Evolutionary conservation across 35 echinoderm and acorn worm species (phyloP).

Genomic region (Apostichopus japonicus): DNA sequence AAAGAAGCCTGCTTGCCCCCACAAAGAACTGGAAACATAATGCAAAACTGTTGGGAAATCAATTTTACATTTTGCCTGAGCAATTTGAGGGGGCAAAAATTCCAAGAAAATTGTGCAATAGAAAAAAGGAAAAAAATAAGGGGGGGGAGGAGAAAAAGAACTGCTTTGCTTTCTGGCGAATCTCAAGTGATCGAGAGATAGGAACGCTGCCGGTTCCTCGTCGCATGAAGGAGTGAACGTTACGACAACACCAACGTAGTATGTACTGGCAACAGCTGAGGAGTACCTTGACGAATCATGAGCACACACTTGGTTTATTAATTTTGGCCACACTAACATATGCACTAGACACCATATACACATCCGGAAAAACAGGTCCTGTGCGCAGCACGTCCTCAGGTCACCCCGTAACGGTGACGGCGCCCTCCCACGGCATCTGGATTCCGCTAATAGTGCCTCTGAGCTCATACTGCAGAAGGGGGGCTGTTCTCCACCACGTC

Average conservation of each 20-base stretch:
- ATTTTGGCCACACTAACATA: conserved; percentile 43
- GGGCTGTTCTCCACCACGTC: conserved; percentile 56
- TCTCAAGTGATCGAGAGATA: too few relatives aligned
- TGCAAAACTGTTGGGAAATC: neutral
- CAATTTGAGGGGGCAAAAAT: neutral
- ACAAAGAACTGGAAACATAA: neutral
- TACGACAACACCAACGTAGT: neutral
- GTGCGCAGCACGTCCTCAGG: neutral
- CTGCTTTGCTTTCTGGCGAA: too few relatives aligned
- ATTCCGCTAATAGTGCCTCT: neutral
- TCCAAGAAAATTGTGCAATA: neutral
- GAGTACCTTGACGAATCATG: neutral
- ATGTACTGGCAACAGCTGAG: neutral
- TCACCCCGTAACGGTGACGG: neutral
- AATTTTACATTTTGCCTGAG: conserved; percentile 5
- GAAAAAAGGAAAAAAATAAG: neutral
- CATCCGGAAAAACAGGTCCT: neutral
- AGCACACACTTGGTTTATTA: neutral
- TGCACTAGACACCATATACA: conserved; percentile 30
- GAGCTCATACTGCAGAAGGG: conserved; percentile 49
- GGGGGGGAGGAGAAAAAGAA: too few relatives aligned
- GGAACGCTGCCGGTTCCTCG: neutral
- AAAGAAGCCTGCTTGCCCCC: neutral
- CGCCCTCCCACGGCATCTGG: neutral
- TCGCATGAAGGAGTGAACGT: neutral